phyloP scores from a whole-genome alignment of 2,888 invertebrate genomes.

The Odontothrips loti region DNA sequence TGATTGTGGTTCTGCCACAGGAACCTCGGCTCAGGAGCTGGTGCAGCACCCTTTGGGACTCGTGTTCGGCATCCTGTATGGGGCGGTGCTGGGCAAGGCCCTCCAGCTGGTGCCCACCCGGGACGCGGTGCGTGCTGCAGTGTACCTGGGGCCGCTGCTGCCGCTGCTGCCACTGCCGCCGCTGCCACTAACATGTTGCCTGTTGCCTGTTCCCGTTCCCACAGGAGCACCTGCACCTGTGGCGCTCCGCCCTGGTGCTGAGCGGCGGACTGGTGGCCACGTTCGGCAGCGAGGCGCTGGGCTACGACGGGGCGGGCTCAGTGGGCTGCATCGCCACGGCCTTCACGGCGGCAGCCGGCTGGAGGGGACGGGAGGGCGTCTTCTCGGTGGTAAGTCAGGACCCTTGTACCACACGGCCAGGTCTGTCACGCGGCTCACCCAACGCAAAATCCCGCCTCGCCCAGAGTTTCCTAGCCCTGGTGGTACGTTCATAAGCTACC shows the following conservation, averaged over 20 bases:
- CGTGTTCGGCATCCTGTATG: constrained; percentile 9
- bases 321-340: constrained; percentile 53
- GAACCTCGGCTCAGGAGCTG: background rate
- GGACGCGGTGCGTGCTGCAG: background rate
- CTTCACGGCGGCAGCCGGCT: constrained; percentile 53
- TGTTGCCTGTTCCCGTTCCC: too few relatives aligned
- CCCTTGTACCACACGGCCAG: too few relatives aligned
- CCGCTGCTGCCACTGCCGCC: too few relatives aligned
- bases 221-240: constrained; percentile 41
- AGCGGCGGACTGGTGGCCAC: constrained; percentile 59
- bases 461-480: too few relatives aligned
- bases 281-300: constrained; percentile 56
- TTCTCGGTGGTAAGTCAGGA: constrained; percentile 29
- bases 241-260: constrained; percentile 54
- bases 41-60: background rate
- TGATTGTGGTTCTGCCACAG: background rate
- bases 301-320: constrained; percentile 59
- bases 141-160: too few relatives aligned
- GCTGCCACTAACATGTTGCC: too few relatives aligned
- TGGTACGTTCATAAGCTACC: too few relatives aligned
- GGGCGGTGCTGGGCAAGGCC: background rate
- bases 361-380: constrained; percentile 44
- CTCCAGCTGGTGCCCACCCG: background rate
- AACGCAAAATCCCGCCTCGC: too few relatives aligned
- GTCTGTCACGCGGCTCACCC: too few relatives aligned